A percentile compares a stretch with the other conserved stretches of the same genome.
Conservation (phyloP, 1,140 invertebrate species). For the Atopsyche davidsoni region DNA sequence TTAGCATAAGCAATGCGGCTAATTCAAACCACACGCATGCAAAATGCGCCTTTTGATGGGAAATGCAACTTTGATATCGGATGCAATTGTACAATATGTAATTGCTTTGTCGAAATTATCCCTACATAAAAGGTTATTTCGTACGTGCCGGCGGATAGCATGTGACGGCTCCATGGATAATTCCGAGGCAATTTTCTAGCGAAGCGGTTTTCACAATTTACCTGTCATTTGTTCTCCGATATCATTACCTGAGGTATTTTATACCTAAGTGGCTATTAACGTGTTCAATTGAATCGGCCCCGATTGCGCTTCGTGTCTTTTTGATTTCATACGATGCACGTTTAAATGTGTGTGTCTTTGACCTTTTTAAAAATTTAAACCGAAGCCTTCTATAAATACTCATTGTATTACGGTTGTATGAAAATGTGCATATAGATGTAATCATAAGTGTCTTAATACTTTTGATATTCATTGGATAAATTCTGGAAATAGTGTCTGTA, state of each 20-base stretch:
- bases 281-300: neutral
- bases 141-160: conserved; percentile 18
- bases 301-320: neutral
- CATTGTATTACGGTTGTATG: too few species aligned
- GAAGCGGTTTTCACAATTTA: conserved; percentile 30
- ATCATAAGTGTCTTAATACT: too few species aligned
- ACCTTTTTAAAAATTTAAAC: too few species aligned
- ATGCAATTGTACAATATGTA: conserved; percentile 16
- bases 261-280: conserved; percentile 9
- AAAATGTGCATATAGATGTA: too few species aligned
- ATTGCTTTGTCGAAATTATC: conserved; percentile 22
- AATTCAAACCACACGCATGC: too few species aligned
- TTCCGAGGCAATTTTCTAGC: conserved; percentile 25
- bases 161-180: conserved; percentile 28
- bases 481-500: too few species aligned
- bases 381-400: too few species aligned
- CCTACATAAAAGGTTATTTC: conserved; percentile 25
- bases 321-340: too few species aligned
- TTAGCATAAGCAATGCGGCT: too few species aligned
- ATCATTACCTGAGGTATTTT: conserved; percentile 26
- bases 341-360: too few species aligned
- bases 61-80: conserved; percentile 11
- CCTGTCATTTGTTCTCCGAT: conserved; percentile 25
- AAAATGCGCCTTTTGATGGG: too few species aligned
- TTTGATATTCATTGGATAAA: too few species aligned